A percentile compares a stretch with the other conserved stretches of the same genome.
These are phyloP conservation scores for Propithecus deckenii DNA, from an alignment of 2,797 vertebrate genomes.

Conservation along the genomic window DNA sequence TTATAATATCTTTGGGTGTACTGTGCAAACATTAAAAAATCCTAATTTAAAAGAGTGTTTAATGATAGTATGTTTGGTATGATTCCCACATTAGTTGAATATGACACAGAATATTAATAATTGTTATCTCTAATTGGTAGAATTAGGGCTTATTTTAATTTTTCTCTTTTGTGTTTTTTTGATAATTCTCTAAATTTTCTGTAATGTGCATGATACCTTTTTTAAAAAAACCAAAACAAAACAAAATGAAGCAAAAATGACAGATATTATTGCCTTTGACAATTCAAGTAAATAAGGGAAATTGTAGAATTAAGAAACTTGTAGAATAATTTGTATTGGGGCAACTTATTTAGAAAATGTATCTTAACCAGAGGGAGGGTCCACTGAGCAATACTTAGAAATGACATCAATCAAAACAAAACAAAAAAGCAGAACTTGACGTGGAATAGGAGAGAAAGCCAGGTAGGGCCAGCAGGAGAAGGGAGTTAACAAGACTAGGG, in stretches of 20 bases:
- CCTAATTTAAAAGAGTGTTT: slow-evolving; percentile 15
- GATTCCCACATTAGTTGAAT: background rate
- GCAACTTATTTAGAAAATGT: slow-evolving; percentile 19
- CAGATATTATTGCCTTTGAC: background rate
- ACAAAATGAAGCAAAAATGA: background rate
- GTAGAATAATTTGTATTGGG: slow-evolving; percentile 28
- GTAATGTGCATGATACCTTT: background rate
- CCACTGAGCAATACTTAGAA: background rate
- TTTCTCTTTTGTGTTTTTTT: slow-evolving; percentile 15
- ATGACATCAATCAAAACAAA: background rate
- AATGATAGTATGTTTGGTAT: slow-evolving; percentile 16
- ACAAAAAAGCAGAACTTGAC: background rate
- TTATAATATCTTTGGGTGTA: background rate
- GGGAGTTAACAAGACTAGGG: background rate
- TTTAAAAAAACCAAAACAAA: background rate
- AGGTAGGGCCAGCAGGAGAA: background rate
- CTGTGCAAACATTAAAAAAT: background rate
- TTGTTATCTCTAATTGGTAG: background rate
- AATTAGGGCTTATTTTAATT: slow-evolving; percentile 32
- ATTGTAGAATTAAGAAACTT: slow-evolving; percentile 5
- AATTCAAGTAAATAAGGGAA: slow-evolving; percentile 9
- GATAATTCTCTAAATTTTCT: slow-evolving; percentile 9
- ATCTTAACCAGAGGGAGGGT: background rate
- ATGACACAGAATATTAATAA: slow-evolving; percentile 16
- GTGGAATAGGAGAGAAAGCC: background rate